Percentiles rank a stretch among this genome's conserved stretches.
Conservation (phyloP, 2,113 vertebrate genomes). For the Illadopsis cleaveri region DNA sequence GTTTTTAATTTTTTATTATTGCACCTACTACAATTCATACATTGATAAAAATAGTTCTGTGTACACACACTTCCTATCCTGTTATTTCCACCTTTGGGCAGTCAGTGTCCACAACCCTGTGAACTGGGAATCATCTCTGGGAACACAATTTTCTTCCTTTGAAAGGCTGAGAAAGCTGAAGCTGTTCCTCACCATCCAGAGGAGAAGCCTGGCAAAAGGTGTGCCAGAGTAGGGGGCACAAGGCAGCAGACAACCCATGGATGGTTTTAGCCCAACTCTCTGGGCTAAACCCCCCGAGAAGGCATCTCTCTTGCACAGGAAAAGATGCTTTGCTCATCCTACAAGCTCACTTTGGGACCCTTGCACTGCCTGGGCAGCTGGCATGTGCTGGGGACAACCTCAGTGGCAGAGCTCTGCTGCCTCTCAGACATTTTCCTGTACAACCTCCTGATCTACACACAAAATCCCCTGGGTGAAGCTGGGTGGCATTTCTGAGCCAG, state of each 20-base stretch:
- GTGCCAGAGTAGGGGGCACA: fast-evolving
- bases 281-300: neutral
- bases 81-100: neutral
- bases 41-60: neutral
- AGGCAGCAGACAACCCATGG: neutral
- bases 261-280: neutral
- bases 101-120: neutral
- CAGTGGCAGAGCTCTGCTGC: neutral
- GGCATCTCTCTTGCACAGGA: neutral
- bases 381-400: neutral
- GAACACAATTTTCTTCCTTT: neutral
- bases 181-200: neutral
- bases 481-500: neutral
- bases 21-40: neutral
- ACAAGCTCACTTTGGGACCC: fast-evolving
- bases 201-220: neutral
- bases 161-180: neutral
- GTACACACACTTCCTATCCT: neutral
- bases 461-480: neutral
- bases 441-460: neutral
- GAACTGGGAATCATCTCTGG: neutral
- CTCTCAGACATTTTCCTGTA: neutral
- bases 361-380: neutral
- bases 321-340: neutral
- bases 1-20: constrained; percentile 13